Evolutionary conservation across 2,888 invertebrate species (phyloP).

Genomic region (Eupithecia subfuscata): DNA sequence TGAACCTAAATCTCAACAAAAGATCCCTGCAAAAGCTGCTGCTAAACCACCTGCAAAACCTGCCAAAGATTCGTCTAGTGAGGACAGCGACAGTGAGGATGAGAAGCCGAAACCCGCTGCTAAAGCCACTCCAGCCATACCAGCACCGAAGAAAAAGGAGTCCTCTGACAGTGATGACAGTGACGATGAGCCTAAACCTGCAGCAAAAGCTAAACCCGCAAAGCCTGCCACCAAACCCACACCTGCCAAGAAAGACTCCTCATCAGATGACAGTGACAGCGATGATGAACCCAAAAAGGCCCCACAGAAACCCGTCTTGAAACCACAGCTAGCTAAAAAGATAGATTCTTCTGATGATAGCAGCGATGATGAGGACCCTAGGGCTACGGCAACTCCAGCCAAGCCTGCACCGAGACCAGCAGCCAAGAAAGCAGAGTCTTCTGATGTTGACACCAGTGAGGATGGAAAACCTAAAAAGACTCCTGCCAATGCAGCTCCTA

Average conservation of each 20-base stretch:
- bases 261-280: conserved; percentile 58
- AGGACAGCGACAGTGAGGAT: conserved; percentile 52
- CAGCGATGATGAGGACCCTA: conserved; percentile 50
- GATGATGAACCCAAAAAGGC: conserved; percentile 42
- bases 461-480: conserved; percentile 49
- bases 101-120: conserved; percentile 60
- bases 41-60: conserved; percentile 37
- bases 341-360: conserved; percentile 59
- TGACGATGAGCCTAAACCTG: conserved; percentile 51
- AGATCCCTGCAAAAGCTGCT: conserved; percentile 47
- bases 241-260: conserved; percentile 58
- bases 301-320: conserved; percentile 28
- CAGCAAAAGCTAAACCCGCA: conserved; percentile 30
- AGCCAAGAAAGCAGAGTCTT: conserved; percentile 54
- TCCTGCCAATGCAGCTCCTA: conserved; percentile 34
- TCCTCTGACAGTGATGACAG: conserved; percentile 58
- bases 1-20: conserved; percentile 36
- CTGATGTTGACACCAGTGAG: conserved; percentile 70
- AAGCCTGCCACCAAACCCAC: conserved; percentile 43
- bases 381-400: conserved; percentile 39
- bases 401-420: conserved; percentile 37
- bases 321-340: conserved; percentile 51
- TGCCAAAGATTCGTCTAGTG: conserved; percentile 53
- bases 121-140: conserved; percentile 38
- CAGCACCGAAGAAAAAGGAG: conserved; percentile 37